Base-by-base conservation (phyloP, 2,888 invertebrate genomes). In the Microplitis manilae region DNA sequence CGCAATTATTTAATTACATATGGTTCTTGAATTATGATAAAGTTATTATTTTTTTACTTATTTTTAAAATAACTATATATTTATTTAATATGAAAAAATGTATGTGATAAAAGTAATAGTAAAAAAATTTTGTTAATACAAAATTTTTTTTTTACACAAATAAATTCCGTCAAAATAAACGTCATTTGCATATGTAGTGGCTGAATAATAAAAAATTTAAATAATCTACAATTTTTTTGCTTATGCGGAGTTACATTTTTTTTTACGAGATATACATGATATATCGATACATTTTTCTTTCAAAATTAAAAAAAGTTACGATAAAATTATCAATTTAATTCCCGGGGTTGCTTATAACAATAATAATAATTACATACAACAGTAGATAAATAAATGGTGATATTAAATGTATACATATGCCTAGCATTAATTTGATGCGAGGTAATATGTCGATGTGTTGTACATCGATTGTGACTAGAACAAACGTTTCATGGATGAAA, bases 51-150 rank as follows among this genome's bases (percentile, higher is more conserved):
- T 41, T 39, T 65, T 6, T 39, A 60, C 4, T 30, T 30, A 9
- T 15, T 38, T 30, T 15, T 1, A 8, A 13, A 17, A 20, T 50
- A 85, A 83, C 30, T 30, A 30, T 30, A 30, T 30, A 30, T 30
- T 30, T 4, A 30, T 50, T 50, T 50, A 50, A 50, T 50, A 50
- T 13, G 2, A 30, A 50, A 13, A 50, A 50, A 50, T 50, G 50
- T 2, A 50, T 13, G 50, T 50, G 9, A 20, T 7, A 6, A 20
- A 70, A 20, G 70, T 13, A 60, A 59, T n/a, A 70, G 30, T 70
- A 30, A 50, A 13, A 50, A 50, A 13, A 50, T 50, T 50, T 50
- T 50, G 50, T 50, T 50, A 50, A 50, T 50, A 13, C 50, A 50
- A 50, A 50, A 50, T 13, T 13, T 50, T 50, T 50, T 50, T 50